phyloP scores from a whole-genome alignment of 2,113 vertebrate species.

The Aviceda subcristata region DNA sequence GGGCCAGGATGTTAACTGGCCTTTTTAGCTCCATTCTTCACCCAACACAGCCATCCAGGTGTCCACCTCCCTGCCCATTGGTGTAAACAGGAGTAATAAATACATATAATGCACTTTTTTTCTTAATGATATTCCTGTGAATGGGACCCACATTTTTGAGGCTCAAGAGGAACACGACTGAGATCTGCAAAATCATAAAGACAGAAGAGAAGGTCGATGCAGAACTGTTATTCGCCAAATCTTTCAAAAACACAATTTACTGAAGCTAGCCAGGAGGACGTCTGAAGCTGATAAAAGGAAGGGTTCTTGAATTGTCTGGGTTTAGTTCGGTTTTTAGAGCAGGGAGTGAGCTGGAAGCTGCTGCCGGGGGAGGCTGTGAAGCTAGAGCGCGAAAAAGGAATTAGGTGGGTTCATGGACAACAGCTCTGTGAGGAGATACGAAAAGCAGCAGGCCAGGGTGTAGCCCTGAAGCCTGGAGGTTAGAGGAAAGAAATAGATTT shows the following conservation, averaged over 20 bases:
- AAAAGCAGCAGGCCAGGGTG: not conserved
- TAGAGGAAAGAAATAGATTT: not conserved
- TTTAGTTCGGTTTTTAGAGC: not conserved
- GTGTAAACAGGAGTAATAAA: not conserved
- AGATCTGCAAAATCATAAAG: too few relatives aligned
- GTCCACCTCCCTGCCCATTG: fast-evolving
- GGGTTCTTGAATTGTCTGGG: fast-evolving
- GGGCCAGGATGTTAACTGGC: not conserved
- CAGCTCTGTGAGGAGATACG: not conserved
- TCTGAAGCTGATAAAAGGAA: not conserved
- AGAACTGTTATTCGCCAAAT: not conserved
- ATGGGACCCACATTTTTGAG: not conserved
- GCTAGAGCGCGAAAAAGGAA: not conserved
- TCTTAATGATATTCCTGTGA: too few relatives aligned
- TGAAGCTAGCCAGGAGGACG: not conserved
- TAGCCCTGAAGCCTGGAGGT: fast-evolving
- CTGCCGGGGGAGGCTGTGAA: not conserved
- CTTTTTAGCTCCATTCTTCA: not conserved
- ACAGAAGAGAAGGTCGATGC: not conserved
- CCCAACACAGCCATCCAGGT: not conserved
- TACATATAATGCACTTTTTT: not conserved
- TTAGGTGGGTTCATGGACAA: not conserved
- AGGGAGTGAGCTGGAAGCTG: not conserved
- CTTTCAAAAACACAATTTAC: not conserved
- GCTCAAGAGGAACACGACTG: fast-evolving